Conservation (phyloP, 1,140 invertebrate species). For the Orussus abietinus region DNA sequence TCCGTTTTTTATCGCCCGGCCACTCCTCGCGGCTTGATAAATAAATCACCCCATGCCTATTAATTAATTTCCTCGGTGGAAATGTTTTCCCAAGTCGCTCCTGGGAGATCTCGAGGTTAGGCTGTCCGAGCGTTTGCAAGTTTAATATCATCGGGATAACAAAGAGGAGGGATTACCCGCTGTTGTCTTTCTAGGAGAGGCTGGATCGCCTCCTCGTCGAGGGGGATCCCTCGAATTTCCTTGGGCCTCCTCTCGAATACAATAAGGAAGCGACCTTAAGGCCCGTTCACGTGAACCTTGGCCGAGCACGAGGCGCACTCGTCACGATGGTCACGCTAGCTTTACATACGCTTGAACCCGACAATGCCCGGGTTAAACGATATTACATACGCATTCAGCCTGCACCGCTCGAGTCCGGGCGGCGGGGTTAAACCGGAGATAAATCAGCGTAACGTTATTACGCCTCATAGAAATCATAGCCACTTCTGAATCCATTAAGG, state of each 20-base stretch:
- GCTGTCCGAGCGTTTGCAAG: too few relatives aligned
- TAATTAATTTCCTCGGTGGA: too few relatives aligned
- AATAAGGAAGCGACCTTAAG: slow-evolving; percentile 31
- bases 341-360: slow-evolving; percentile 39
- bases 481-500: slow-evolving; percentile 36
- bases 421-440: slow-evolving; percentile 30
- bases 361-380: slow-evolving; percentile 39
- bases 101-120: too few relatives aligned
- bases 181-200: too few relatives aligned
- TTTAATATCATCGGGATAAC: too few relatives aligned
- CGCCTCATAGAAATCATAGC: slow-evolving; percentile 34
- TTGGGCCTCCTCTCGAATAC: slow-evolving; percentile 1
- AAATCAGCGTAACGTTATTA: slow-evolving; percentile 39
- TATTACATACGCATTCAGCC: slow-evolving; percentile 29
- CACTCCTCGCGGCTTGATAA: too few relatives aligned
- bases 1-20: slow-evolving; percentile 12
- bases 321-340: slow-evolving; percentile 35
- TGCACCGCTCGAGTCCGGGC: slow-evolving; percentile 9
- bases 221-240: slow-evolving; percentile 6
- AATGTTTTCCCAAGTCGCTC: too few relatives aligned
- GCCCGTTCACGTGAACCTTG: slow-evolving; percentile 17
- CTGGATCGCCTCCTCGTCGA: too few relatives aligned
- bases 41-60: too few relatives aligned
- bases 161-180: too few relatives aligned
- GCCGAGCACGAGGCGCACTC: slow-evolving; percentile 20